Base-by-base conservation (phyloP, 2,888 invertebrate species). In the Xanthorhoe spadicearia region DNA sequence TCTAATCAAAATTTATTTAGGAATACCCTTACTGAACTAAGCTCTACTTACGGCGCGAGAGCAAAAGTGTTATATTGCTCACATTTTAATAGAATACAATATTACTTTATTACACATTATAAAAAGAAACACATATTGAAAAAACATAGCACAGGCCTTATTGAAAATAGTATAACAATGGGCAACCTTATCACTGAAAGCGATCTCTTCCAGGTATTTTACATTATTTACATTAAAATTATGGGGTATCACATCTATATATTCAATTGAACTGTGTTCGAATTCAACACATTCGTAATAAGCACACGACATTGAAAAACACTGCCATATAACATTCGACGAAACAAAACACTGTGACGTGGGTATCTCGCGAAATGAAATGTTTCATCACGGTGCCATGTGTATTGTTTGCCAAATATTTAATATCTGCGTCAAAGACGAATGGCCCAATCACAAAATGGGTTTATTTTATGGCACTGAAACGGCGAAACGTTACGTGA, bases 1-100 rank as follows among this genome's bases (percentile, higher is more conserved):
- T 68, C 48, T 73, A 69, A 73, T 68, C 55, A 61, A 68, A 75
- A 68, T 71, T 62, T 66, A 72, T 61, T 67, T 61, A 67, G 63
- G 52, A 64, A 70, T 64, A 61, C 59, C 51, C 51, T 64, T 50
- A 50, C 50, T 53, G 64, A 32, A 32, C 61, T 64, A 55, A n/a
- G 55, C 61, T 19, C 50, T 28, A 53, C 61, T 18, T 55, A 51
- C 46, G 46, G 28, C n/a, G 18, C n/a, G n/a, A 7, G 9, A 28
- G 56, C 19, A 10, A 18, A 43, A 18, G 18, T n/a, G n/a, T 7
- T 4, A 28, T 15, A 28, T 38, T 18, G 17, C n/a, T 43, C 13
- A 17, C 17, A 17, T 43, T 43, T 1, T 3, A 43, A 43, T 43
- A 13, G n/a, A n/a, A n/a, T n/a, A n/a, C n/a, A n/a, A n/a, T n/a